Conservation (phyloP, 30 jellyfish, hydroid and myxozoan species). For the Clytia hemisphaerica region DNA sequence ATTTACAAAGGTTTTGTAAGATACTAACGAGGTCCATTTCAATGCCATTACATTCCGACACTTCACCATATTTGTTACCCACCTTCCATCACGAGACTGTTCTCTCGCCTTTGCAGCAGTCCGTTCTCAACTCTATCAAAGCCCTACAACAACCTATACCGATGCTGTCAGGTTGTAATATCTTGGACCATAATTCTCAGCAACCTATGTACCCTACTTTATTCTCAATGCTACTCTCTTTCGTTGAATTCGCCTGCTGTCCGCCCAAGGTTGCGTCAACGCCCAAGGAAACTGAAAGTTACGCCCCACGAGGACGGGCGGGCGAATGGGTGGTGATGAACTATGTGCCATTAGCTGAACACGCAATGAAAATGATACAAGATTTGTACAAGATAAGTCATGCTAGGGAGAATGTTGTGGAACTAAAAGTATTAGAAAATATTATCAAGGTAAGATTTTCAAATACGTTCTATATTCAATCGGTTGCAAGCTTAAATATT, state of each 20-base stretch:
- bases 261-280: constrained; percentile 81
- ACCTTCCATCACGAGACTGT: constrained; percentile 73
- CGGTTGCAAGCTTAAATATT: no score
- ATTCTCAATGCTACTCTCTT: constrained; percentile 46
- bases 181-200: constrained; percentile 42
- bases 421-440: constrained; percentile 51
- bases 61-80: constrained; percentile 81
- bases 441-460: constrained; percentile 62
- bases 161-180: constrained; percentile 29
- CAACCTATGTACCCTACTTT: constrained; percentile 73
- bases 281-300: constrained; percentile 18
- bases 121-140: constrained; percentile 42
- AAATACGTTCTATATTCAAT: no score
- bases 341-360: constrained; percentile 88
- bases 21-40: constrained; percentile 66
- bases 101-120: constrained; percentile 73
- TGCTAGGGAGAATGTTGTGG: constrained; percentile 49
- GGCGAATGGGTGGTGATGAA: constrained; percentile 84
- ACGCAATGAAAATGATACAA: constrained; percentile 51
- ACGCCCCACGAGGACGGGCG: constrained; percentile 31
- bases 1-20: constrained; percentile 71
- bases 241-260: constrained; percentile 85
- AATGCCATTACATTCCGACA: constrained; percentile 78
- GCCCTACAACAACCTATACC: constrained; percentile 56
- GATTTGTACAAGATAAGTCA: constrained; percentile 48